Base-by-base conservation (phyloP, 2,888 invertebrate species). In the Idaea aversata region DNA sequence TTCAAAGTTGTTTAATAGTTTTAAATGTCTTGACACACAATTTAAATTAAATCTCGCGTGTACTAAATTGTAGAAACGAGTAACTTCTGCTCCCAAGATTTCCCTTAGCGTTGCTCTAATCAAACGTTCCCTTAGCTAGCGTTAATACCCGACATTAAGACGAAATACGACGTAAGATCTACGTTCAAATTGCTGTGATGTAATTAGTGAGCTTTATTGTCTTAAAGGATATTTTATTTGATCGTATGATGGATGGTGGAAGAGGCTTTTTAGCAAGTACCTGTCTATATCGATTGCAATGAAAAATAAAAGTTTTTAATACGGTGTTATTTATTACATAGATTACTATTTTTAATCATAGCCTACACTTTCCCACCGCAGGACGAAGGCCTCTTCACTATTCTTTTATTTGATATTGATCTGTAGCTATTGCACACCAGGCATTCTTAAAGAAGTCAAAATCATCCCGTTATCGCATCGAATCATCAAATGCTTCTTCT, bases 21-120 rank as follows among this genome's bases (percentile, higher is more conserved):
- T 47, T 47, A 47, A 47, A 47, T 10, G 47, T 10, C 47, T 47
- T 10, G 47, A 47, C 47, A 47, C 13, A 47, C 47, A 7, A 10
- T 47, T 47, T 47, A 47, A 47, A 47, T 47, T 47, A 47, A 47
- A 47, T 47, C 47, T 47, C 47, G 47, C 13, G 47, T 47, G 47
- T 47, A 47, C 47, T 47, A 47, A 47, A 47, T 47, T 47, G 47
- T 47, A 47, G 13, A 47, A 47, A 47, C 47, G 47, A 47, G 47
- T 47, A 10, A 47, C 13, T 47, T 47, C 47, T 57, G 58, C 16
- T 60, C 59, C 65, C 68, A 69, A 69, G 69, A 73, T 71, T 69
- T 69, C 62, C 68, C 63, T 67, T 74, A 72, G 72, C 72, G 70
- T 71, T 72, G 71, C 70, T 74, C 72, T 74, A 74, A 74, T 74